Base-by-base conservation (phyloP, 2,888 invertebrate genomes). In the Dysmachus trigonus region DNA sequence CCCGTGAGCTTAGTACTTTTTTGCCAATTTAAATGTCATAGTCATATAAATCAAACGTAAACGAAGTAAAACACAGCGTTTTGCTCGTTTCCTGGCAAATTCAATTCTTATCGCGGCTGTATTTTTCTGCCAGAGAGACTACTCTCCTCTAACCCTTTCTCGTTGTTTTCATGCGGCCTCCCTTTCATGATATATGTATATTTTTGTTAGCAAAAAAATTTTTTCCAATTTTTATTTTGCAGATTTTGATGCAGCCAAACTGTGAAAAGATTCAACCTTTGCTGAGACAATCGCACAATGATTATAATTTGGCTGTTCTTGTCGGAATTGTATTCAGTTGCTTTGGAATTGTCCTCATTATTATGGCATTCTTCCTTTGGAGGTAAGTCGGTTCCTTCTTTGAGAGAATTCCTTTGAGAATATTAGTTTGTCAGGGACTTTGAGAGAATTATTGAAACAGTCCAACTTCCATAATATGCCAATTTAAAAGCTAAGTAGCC, bases 361-460 rank as follows among this genome's bases (percentile, higher is more conserved):
- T 95, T 88, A 93, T 95, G 90, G 95, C 95, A 85, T 94, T 96
- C 91, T 92, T 96, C 88, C 91, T 96, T 77, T 96, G 96, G 96
- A 95, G 95, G 96, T 96, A 93, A 93, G 94, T 91, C 31, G 47
- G 73, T 41, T 85, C 47, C 41, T 51, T 31, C 18, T 47, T 27
- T 41, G 2, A 27, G 4, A 35, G n/a, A 35, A 33, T 33, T 10
- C 35, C 10, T n/a, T 15, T 31, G 35, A 33, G 15, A 73, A 27
- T 33, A 18, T 33, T 73, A 33, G 10, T 72, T 31, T 33, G 4
- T 73, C n/a, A 22, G 18, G 18, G 8, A 8, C 6, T 53, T 53
- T 2, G 13, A 62, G 62, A 62, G 27, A 62, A 62, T 27, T 62
- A 18, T 22, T 22, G 27, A 27, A 22, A 27, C 1, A 2, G 10